Base-by-base conservation (phyloP, 2,113 vertebrate species). In the Hyaena hyaena region DNA sequence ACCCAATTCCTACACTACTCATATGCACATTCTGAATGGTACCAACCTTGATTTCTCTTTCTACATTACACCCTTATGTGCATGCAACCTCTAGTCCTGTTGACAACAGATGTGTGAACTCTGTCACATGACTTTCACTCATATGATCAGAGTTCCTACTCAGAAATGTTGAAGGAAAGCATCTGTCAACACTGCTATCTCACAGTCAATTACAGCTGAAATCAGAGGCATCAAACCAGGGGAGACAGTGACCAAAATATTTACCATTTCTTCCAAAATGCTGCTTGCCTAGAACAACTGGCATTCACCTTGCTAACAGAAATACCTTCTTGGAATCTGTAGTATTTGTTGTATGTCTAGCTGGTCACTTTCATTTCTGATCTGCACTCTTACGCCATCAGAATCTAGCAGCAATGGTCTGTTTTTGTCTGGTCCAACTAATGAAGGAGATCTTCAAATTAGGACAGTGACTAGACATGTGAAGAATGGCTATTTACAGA, bases 141-240 rank as follows among this genome's bases (percentile, higher is more conserved):
- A 87, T 95, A 77, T 28, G 85, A 79, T 1, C 92, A 58, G 61
- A 93, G 84, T 69, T 63, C 77, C 66, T n/a, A 69, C 39, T 91
- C 48, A 24, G 94, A 97, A 97, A 96, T 63, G 66, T 82, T 55
- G 92, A 76, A 80, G 43, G 85, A 97, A 97, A 92, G 1, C 53
- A 96, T 45, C 94, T 85, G 93, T 96, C 73, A 83, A 53, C 68
- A 90, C 76, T 86, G 35, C 4, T 21, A 35, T 69, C 76, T 97
- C 61, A 85, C 16, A 91, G 71, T 96, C 24, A 35, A 35, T 84
- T 86, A 91, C 28, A 50, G 61, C 69, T 87, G 63, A 96, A 93
- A 95, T 87, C 35, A 97, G 45, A 94, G 61, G 16, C 61, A 66
- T 81, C 82, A 71, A 61, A 66, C 65, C 69, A 96, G 79, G 96